A percentile compares a stretch with the other conserved stretches of the same genome.
phyloP scores from a whole-genome alignment of 2,113 vertebrate genomes.

The Oxygymnocypris stewartii region DNA sequence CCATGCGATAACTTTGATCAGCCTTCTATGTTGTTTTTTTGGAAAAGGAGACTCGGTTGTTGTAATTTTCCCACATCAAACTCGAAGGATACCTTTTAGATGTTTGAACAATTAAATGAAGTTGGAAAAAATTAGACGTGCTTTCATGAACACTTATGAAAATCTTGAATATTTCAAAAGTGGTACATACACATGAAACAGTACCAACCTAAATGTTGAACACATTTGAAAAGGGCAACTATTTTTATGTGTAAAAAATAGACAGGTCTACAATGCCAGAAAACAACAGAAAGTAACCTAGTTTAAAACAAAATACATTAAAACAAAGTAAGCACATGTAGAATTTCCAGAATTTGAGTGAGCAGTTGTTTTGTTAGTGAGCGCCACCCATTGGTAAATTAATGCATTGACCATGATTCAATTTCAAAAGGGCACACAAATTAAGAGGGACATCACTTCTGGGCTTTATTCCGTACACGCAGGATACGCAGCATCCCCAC shows the following conservation, averaged over 20 bases:
- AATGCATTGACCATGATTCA: slow-evolving; percentile 4
- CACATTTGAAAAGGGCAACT: background rate
- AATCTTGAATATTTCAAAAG: background rate
- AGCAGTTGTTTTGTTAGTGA: slow-evolving; percentile 53
- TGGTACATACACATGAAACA: background rate
- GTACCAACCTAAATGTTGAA: background rate
- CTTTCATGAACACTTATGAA: background rate
- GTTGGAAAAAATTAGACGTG: background rate
- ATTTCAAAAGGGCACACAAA: slow-evolving; percentile 42
- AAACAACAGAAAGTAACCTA: background rate
- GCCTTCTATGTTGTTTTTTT: slow-evolving; percentile 43
- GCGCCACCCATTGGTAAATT: slow-evolving; percentile 57
- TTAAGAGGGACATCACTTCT: slow-evolving; percentile 48
- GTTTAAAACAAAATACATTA: background rate
- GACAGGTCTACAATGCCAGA: background rate
- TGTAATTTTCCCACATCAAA: slow-evolving; percentile 5
- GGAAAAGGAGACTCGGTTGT: background rate
- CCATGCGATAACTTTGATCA: slow-evolving; percentile 65
- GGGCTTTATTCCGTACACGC: slow-evolving; percentile 37
- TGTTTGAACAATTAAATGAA: background rate
- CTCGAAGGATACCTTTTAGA: background rate
- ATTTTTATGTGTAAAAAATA: background rate
- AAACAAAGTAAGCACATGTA: background rate
- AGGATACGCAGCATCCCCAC: slow-evolving; percentile 34
- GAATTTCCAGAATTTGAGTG: slow-evolving; percentile 5